Conservation (phyloP, 2,888 invertebrate genomes). For the Deladenus siricidicola region DNA sequence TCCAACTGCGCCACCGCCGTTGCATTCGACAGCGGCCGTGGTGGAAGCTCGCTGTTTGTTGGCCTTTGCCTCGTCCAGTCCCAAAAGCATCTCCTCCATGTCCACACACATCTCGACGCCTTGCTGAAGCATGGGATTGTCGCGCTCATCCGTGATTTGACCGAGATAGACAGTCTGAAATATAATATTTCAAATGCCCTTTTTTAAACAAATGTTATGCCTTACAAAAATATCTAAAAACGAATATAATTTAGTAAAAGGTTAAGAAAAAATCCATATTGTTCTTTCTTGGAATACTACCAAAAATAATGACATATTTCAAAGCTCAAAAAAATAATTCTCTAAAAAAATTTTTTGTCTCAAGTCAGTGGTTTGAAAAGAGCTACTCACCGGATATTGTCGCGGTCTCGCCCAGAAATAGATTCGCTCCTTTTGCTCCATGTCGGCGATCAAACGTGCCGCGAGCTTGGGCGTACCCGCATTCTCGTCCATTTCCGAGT, state of each 20-base stretch:
- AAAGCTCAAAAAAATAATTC: too few species aligned
- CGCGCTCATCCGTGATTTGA: constrained; percentile 2
- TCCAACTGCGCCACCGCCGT: neutral
- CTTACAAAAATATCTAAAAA: too few species aligned
- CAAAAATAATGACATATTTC: neutral
- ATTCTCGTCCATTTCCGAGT: too few species aligned
- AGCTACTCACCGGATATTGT: constrained; percentile 8
- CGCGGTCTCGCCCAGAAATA: constrained; percentile 12
- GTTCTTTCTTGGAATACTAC: too few species aligned
- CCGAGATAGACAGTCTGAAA: constrained; percentile 6
- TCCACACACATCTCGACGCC: neutral
- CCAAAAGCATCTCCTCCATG: constrained; percentile 4
- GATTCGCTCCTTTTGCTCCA: neutral
- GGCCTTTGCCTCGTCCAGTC: neutral
- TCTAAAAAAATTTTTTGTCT: too few species aligned
- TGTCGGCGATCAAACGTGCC: too few species aligned
- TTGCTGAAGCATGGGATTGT: constrained; percentile 5
- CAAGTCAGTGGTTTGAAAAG: too few species aligned
- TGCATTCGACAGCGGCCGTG: neutral
- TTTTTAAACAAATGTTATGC: too few species aligned
- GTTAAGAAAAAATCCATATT: too few species aligned
- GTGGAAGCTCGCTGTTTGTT: neutral
- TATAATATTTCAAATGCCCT: too few species aligned
- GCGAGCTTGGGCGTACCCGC: too few species aligned
- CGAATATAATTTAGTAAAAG: too few species aligned